Percentiles rank a stretch among this genome's conserved stretches.
Evolutionary conservation across 2,888 invertebrate species (phyloP).

Genomic region (Cerastis rubricosa): DNA sequence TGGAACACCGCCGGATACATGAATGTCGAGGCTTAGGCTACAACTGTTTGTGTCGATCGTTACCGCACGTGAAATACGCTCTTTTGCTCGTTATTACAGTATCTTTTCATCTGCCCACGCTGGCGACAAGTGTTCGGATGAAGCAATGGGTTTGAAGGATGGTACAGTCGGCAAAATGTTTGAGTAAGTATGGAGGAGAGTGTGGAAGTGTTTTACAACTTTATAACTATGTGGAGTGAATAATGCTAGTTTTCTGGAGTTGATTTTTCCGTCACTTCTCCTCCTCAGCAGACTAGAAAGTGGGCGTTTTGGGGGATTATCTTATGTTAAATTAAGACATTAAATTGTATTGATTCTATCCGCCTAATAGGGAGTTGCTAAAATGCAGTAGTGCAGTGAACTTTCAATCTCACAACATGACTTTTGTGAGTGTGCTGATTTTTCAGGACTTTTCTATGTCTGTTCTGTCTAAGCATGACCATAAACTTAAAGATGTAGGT

Average conservation of each 20-base stretch:
- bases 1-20: conserved; percentile 48
- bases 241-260: not conserved
- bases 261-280: not conserved
- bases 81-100: conserved; percentile 33
- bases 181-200: not conserved
- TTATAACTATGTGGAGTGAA: not conserved
- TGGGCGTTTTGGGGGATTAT: not conserved
- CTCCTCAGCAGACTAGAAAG: not conserved
- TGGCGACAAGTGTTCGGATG: conserved; percentile 41
- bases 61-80: conserved; percentile 44
- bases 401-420: not conserved
- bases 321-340: not conserved
- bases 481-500: not conserved
- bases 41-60: conserved; percentile 53
- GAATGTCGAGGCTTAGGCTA: conserved; percentile 51
- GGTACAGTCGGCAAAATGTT: not conserved
- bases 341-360: not conserved
- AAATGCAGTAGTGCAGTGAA: not conserved
- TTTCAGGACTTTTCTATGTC: not conserved
- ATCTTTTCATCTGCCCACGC: conserved; percentile 66
- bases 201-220: not conserved
- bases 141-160: conserved; percentile 34
- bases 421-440: not conserved
- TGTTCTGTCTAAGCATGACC: not conserved
- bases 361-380: not conserved